phyloP scores from a whole-genome alignment of 1,140 invertebrate species.

The Venturia canescens region DNA sequence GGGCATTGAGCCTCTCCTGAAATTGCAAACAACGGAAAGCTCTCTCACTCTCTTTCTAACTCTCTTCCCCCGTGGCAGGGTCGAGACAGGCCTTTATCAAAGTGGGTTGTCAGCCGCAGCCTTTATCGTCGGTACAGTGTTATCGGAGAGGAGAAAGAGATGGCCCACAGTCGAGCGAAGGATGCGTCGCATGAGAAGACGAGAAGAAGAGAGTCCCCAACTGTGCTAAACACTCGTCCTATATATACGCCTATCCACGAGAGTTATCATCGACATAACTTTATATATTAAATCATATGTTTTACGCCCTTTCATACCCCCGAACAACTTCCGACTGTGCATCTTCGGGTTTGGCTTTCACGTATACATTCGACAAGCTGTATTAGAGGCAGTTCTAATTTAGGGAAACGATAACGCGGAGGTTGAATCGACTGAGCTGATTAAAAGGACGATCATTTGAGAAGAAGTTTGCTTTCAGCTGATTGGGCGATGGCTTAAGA shows the following conservation, averaged over 20 bases:
- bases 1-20: conserved; percentile 45
- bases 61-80: conserved; percentile 39
- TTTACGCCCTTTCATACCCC: neutral
- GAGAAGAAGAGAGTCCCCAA: conserved; percentile 19
- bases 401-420: too few relatives aligned
- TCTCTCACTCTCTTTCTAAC: conserved; percentile 19
- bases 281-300: neutral
- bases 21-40: conserved; percentile 54
- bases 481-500: too few relatives aligned
- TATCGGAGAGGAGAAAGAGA: conserved; percentile 47
- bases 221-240: neutral
- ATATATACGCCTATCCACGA: neutral
- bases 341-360: neutral
- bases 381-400: neutral
- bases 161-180: conserved; percentile 23
- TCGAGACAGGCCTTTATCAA: conserved; percentile 65
- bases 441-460: too few relatives aligned
- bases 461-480: too few relatives aligned
- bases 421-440: too few relatives aligned
- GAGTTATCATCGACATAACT: too few relatives aligned
- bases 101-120: conserved; percentile 71
- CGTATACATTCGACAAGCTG: neutral
- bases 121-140: conserved; percentile 68
- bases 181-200: neutral
- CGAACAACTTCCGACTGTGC: neutral